Evolutionary conservation across 2,888 invertebrate genomes (phyloP), one percentile per base, ranked within the genome.

Genomic region (Ryuthela nishihirai): DNA sequence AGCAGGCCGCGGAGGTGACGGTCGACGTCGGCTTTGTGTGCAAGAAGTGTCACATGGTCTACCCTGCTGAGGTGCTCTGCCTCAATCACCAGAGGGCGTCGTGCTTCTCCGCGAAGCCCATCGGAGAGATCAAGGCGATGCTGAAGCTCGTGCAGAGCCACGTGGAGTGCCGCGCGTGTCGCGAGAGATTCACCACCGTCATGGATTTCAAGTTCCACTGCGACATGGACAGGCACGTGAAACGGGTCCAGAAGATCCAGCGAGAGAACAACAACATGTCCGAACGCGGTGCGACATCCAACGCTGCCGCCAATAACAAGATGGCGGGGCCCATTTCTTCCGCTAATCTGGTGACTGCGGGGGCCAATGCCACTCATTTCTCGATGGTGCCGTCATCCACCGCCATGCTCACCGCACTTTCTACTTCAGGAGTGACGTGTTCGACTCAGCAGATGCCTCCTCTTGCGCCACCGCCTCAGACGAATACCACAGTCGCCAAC

Each of bases 1-100:
- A 67, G 47, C 69, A 69, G 54, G 70, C 69, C 6, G 64, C 68
- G 23, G 73, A 72, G 64, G 69, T 65, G 24, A 62, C 64, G 17
- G 58, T 63, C 17, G 85, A 86, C 71, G 78, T 85, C 47, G 86
- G 85, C 72, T 83, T 85, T 76, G 85, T 86, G 69, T 88, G 89
- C 80, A 87, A 87, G 75, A 85, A 87, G 74, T 89, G 89, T 75
- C 86, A 87, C 66, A 82, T 87, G 67, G 88, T 88, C n/a, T 89
- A 86, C 75, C 83, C 86, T 4, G 81, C 84, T 53, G 85, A 86
- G 58, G 81, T 82, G 32, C 82, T 83, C 9, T 79, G 88, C 64
- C 79, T 85, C 54, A 78, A 78, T 35, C 89, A 89, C 73, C 88
- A 88, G 71, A 78, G 84, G 35, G 81, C 82, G 67, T 39, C 71